Conservation (phyloP, 2,888 invertebrate species). For the Atethmia centrago region DNA sequence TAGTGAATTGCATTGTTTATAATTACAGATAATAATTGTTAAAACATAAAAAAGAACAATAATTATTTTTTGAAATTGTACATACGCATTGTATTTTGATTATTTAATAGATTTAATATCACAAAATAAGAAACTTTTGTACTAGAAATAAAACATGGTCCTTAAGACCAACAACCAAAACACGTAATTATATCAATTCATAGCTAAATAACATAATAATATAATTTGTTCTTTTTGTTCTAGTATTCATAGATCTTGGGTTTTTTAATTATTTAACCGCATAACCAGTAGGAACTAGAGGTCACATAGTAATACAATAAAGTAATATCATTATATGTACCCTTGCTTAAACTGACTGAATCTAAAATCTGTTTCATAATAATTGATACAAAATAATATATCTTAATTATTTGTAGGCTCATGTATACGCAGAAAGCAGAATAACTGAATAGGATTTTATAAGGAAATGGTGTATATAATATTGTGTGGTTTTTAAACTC, state of each 20-base stretch:
- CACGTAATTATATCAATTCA: neutral
- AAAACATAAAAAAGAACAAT: slow-evolving; percentile 16
- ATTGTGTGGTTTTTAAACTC: neutral
- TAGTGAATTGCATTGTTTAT: slow-evolving; percentile 18
- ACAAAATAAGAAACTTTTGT: slow-evolving; percentile 48
- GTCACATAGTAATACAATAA: neutral
- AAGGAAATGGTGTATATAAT: neutral
- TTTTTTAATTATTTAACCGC: neutral
- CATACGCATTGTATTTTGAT: slow-evolving; percentile 5
- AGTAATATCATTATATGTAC: slow-evolving; percentile 13
- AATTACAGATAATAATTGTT: slow-evolving; percentile 4
- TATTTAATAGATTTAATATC: slow-evolving; percentile 41
- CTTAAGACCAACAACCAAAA: neutral
- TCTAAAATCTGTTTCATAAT: slow-evolving; percentile 6
- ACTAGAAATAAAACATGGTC: slow-evolving; percentile 21
- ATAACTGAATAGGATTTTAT: neutral
- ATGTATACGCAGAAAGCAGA: neutral
- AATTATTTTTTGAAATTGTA: slow-evolving; percentile 14
- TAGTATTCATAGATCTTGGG: neutral
- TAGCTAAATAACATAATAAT: slow-evolving; percentile 1
- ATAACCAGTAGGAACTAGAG: neutral
- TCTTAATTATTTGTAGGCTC: slow-evolving; percentile 12
- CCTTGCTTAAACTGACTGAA: neutral
- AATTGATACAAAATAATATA: slow-evolving; percentile 1
- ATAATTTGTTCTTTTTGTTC: slow-evolving; percentile 32